Evolutionary conservation across 2,888 invertebrate species (phyloP).

Genomic region (Gasteruption jaculator): DNA sequence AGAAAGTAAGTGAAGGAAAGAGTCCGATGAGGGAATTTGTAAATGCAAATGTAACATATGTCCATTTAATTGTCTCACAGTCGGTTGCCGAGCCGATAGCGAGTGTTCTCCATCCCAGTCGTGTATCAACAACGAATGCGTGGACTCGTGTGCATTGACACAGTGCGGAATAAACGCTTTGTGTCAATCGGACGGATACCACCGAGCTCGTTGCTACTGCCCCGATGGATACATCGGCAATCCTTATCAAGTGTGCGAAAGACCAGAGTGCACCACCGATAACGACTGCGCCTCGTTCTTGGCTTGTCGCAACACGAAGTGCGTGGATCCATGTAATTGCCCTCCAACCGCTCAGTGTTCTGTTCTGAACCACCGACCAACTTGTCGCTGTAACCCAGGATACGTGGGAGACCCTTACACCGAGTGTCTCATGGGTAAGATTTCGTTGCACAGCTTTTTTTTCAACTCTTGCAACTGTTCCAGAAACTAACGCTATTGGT

Average conservation of each 20-base stretch:
- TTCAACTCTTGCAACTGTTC: not conserved
- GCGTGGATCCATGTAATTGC: slow-evolving; percentile 82
- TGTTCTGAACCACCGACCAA: slow-evolving; percentile 71
- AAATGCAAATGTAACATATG: not conserved
- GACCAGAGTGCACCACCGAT: slow-evolving; percentile 73
- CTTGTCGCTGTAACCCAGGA: slow-evolving; percentile 79
- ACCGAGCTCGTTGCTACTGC: slow-evolving; percentile 76
- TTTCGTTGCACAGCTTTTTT: not conserved
- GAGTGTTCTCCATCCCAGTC: slow-evolving; percentile 80
- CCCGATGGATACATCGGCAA: slow-evolving; percentile 72
- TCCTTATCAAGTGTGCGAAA: slow-evolving; percentile 71
- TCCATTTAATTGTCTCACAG: no score
- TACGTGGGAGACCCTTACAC: slow-evolving; percentile 73
- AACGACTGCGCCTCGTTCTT: slow-evolving; percentile 75
- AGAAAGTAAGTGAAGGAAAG: slow-evolving; percentile 59
- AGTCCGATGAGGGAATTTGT: not conserved
- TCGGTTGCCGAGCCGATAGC: slow-evolving; percentile 80
- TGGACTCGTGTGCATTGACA: slow-evolving; percentile 73
- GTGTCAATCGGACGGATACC: slow-evolving; percentile 71
- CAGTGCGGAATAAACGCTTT: slow-evolving; percentile 78
- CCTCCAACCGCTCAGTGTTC: slow-evolving; percentile 73
- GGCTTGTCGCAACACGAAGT: slow-evolving; percentile 73
- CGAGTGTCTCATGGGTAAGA: slow-evolving; percentile 62
- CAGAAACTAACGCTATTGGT: not conserved
- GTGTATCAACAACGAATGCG: slow-evolving; percentile 77